Percentiles rank a stretch among this genome's conserved stretches.
Evolutionary conservation across 2,888 invertebrate species (phyloP).

Genomic region (Diarsia dahlii): DNA sequence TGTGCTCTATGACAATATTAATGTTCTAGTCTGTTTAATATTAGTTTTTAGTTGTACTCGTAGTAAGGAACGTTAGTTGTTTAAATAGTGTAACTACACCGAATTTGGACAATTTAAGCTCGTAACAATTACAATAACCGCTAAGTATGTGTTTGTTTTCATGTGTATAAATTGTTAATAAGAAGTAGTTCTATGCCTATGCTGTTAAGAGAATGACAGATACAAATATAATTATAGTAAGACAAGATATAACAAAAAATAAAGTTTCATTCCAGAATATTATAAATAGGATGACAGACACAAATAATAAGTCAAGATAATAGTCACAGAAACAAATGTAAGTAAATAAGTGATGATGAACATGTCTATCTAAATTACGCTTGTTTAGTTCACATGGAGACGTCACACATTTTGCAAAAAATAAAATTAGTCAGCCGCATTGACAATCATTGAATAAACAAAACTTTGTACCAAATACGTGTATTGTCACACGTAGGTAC

Average conservation of each 20-base stretch:
- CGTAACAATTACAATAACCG: not conserved
- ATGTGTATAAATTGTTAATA: not conserved
- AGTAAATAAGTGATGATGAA: constrained; percentile 21
- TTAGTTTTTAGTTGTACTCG: not conserved
- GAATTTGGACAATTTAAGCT: not conserved
- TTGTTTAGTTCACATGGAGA: constrained; percentile 16
- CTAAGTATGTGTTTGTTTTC: not conserved
- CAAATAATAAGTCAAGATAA: constrained; percentile 20
- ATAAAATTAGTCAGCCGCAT: constrained; percentile 6
- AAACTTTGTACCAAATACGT: constrained; percentile 1
- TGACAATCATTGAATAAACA: constrained; percentile 14
- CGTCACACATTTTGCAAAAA: not conserved
- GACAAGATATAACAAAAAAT: constrained; percentile 14
- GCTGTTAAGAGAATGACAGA: not conserved
- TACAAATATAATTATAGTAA: constrained; percentile 23
- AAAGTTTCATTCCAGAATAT: not conserved
- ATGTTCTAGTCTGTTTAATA: constrained; percentile 18
- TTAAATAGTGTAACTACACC: not conserved
- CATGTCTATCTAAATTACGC: constrained; percentile 14
- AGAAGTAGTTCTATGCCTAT: not conserved
- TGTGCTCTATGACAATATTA: constrained; percentile 25
- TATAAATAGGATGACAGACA: constrained; percentile 2
- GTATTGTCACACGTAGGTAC: not conserved
- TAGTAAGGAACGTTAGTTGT: not conserved
- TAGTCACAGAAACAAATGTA: constrained; percentile 2